Evolutionary conservation across 2,797 vertebrate genomes (phyloP).

Genomic region (Acanthurus leucopareius): DNA sequence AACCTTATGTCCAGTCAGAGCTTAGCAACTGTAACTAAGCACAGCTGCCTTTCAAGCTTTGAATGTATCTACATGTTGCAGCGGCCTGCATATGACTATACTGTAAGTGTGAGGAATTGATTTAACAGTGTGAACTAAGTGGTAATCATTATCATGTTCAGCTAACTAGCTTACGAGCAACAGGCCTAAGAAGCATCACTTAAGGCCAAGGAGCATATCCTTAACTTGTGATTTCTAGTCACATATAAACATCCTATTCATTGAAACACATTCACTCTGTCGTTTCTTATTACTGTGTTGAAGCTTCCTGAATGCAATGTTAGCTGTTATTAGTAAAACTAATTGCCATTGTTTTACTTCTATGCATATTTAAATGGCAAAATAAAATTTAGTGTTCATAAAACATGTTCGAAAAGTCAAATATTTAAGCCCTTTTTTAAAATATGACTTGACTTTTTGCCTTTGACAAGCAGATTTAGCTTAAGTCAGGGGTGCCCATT

Average conservation of each 20-base stretch:
- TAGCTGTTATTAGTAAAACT: too few species aligned
- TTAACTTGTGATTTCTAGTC: not conserved
- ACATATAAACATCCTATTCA: not conserved
- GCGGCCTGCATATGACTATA: not conserved
- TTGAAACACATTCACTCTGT: not conserved
- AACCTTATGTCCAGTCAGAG: not conserved
- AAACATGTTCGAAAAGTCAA: too few species aligned
- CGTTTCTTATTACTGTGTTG: not conserved
- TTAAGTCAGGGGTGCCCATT: too few species aligned
- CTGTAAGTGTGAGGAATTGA: not conserved
- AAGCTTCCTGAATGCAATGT: constrained; percentile 1
- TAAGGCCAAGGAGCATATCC: not conserved
- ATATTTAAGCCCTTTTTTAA: too few species aligned
- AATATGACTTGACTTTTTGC: too few species aligned
- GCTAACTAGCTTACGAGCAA: not conserved
- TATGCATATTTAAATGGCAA: too few species aligned
- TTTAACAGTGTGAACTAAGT: not conserved
- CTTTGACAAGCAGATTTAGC: not conserved
- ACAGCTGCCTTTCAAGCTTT: constrained; percentile 30
- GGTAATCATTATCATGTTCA: not conserved
- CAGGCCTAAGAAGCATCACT: not conserved
- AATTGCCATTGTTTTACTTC: too few species aligned
- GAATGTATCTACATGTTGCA: not conserved
- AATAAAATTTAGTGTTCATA: too few species aligned
- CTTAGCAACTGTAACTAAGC: not conserved